Evolutionary conservation across 2,888 invertebrate species (phyloP), one percentile per base, ranked within the genome.

Genomic region (Dolichomitus sp.): DNA sequence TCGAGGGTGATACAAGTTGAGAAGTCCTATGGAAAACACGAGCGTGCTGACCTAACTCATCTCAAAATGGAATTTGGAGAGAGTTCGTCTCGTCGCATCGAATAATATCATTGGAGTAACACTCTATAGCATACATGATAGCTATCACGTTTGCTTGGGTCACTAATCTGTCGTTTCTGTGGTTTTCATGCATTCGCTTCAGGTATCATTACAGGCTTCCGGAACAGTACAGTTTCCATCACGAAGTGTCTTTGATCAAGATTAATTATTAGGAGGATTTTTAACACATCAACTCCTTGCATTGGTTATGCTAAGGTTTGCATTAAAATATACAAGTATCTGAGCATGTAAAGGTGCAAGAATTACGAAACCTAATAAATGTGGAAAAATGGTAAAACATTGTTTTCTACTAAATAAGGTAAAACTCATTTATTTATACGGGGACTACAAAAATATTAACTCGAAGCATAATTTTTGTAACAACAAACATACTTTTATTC

Each of bases 41-140:
- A 33, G 23, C 37, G 59, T 65, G n/a, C 65, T 75, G 77, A 73
- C 69, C 74, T 74, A 37, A 78, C 40, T 68, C 19, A 52, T 48
- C 42, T 12, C 30, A 42, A 69, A 74, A 59, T 59, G 68, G 50
- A 74, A 30, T 78, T 74, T 52, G 72, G 27, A 23, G 63, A 42
- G 69, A 78, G 50, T 23, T 40, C 69, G 54, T 17, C 68, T 52
- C 50, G 68, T 74, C 74, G 50, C 59, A 4, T 40, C 61, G 68
- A 52, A 68, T 74, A 68, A 73, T 73, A 68, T 50, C 68, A 40
- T 27, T n/a, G n/a, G 17, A 33, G 27, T 72, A 66, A 48, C 42
- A 57, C 42, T 17, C 30, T 42, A 30, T 40, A 4, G 2, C 50
- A 37, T 30, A 69, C 52, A 45, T 50, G 23, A 52, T 59, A 48